phyloP scores from a whole-genome alignment of 1,140 invertebrate genomes.

The Tenebrio molitor region DNA sequence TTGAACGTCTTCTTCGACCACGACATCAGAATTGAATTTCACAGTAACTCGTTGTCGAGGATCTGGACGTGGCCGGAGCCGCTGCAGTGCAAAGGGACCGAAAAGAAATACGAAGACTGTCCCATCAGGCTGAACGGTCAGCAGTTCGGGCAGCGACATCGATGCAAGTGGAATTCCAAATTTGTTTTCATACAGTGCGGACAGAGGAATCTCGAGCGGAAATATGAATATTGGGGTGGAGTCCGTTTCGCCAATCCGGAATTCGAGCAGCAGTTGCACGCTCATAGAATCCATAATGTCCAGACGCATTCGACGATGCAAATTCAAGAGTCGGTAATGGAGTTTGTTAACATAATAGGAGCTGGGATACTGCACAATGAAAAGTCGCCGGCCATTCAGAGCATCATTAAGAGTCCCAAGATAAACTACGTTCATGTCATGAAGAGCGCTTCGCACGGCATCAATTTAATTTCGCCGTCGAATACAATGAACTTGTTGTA shows the following conservation, averaged over 20 bases:
- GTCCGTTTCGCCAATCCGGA: constrained; percentile 90
- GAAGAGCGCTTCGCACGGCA: constrained; percentile 90
- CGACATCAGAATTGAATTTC: constrained; percentile 85
- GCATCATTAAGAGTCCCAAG: constrained; percentile 86
- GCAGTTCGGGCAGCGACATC: constrained; percentile 85
- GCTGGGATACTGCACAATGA: constrained; percentile 97
- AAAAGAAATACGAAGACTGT: constrained; percentile 88
- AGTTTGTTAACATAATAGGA: constrained; percentile 91
- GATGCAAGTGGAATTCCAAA: constrained; percentile 88
- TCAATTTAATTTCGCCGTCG: constrained; percentile 91
- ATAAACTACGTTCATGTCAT: constrained; percentile 88
- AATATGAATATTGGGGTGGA: constrained; percentile 94
- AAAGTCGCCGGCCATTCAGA: constrained; percentile 92
- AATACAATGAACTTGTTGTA: constrained; percentile 80
- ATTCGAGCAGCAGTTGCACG: constrained; percentile 90
- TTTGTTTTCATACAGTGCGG: constrained; percentile 97
- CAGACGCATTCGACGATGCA: constrained; percentile 79
- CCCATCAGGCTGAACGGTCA: constrained; percentile 91
- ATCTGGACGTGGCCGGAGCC: constrained; percentile 98
- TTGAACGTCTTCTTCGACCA: constrained; percentile 89
- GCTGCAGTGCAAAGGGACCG: constrained; percentile 86
- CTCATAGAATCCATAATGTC: constrained; percentile 85
- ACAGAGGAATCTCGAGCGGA: constrained; percentile 77
- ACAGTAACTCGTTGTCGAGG: constrained; percentile 84
- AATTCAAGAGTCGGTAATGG: constrained; percentile 81